Base-by-base conservation (phyloP, 2,797 vertebrate species). In the Molossus molossus region DNA sequence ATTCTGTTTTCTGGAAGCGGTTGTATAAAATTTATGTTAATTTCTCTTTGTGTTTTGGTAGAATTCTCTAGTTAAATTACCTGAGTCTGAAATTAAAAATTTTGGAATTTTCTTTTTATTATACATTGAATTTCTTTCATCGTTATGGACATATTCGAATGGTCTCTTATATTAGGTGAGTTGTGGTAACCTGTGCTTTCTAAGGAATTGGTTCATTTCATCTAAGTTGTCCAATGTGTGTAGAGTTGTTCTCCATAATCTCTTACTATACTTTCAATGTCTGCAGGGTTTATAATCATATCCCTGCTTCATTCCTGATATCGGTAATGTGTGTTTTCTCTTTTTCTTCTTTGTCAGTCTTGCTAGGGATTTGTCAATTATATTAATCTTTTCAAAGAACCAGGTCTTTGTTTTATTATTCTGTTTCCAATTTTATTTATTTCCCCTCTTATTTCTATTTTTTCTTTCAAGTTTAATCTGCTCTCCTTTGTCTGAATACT, bases 391-490 rank as follows among this genome's bases (percentile, higher is more conserved):
- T 67, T 29, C 40, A 75, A 86, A 75, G 20, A 45, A 29, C 6
- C 10, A 37, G 25, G 15, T 62, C 37, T 86, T 92, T 80, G 12
- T 57, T 92, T 92, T 65, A 50, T 73, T 18, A 67, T 70, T 95
- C 55, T 76, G 12, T 91, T 89, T 86, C 57, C 18, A 70, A n/a
- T 81, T 90, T 92, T 55, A 64, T 84, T 79, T 84, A 55, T 70
- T 81, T 62, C 2, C 58, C 45, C 33, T 77, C 15, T 25, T 77
- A 29, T 11, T 80, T 80, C 15, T 65, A 50, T 76, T 62, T 25
- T 62, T 92, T 88, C 84, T n/a, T 89, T 96, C 81, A 23, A 75
- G 15, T 85, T 85, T 90, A 81, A 75, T 48, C 37, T 18, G 18
- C 29, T 64, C 21, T 60, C 33, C 6, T 72, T 82, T 86, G 60